Percentiles rank a stretch among this genome's conserved stretches.
phyloP scores from a whole-genome alignment of 2,797 vertebrate species.

The Amniataba percoides region DNA sequence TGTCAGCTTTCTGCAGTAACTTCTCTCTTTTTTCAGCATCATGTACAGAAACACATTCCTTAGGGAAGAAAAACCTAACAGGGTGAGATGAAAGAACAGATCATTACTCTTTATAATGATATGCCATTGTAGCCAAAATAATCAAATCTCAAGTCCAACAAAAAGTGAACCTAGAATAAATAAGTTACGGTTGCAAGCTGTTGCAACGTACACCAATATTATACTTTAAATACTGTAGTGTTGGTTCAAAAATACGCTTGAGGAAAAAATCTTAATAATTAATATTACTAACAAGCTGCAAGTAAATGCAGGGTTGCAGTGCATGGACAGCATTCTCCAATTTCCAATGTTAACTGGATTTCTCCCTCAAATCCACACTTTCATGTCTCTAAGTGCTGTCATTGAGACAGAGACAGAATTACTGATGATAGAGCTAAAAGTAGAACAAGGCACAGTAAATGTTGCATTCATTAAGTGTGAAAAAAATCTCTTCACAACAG shows the following conservation, averaged over 20 bases:
- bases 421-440: slow-evolving; percentile 45
- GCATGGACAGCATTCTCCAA: background rate
- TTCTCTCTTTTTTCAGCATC: background rate
- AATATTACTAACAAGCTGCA: background rate
- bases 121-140: background rate
- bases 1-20: background rate
- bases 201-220: too few species aligned
- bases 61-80: slow-evolving; percentile 6
- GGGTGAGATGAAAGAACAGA: background rate
- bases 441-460: slow-evolving; percentile 46
- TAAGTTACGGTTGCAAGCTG: background rate
- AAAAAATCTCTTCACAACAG: slow-evolving; percentile 26
- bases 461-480: slow-evolving; percentile 41
- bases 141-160: background rate
- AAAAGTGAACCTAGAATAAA: slow-evolving; percentile 1
- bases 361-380: slow-evolving; percentile 12
- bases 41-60: background rate
- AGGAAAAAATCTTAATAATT: background rate
- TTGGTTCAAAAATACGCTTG: background rate
- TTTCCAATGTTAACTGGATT: slow-evolving; percentile 8
- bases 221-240: too few species aligned
- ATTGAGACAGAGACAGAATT: slow-evolving; percentile 31
- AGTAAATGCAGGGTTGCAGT: slow-evolving; percentile 5
- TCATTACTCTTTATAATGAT: too few species aligned
- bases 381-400: slow-evolving; percentile 10